Conservation (phyloP, 2,888 invertebrate species). For the Busseola fusca region DNA sequence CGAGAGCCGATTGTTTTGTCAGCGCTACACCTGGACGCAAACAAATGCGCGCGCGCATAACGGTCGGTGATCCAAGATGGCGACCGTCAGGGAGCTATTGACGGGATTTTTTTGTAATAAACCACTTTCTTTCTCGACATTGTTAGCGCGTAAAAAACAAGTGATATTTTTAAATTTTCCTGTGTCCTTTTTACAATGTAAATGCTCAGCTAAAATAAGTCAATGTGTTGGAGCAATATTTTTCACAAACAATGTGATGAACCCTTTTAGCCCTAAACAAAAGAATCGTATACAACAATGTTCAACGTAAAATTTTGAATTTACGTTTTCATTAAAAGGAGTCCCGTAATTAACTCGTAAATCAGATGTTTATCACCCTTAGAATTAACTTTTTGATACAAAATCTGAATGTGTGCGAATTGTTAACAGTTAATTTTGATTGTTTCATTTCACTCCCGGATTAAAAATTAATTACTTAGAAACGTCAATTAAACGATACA, state of each 20-base stretch:
- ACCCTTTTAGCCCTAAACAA: slow-evolving; percentile 48
- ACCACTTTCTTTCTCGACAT: slow-evolving; percentile 47
- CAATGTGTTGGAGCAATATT: slow-evolving; percentile 43
- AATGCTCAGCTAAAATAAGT: slow-evolving; percentile 12
- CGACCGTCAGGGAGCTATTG: slow-evolving; percentile 68
- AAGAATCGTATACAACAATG: slow-evolving; percentile 42
- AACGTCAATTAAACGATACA: slow-evolving; percentile 15
- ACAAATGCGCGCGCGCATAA: slow-evolving; percentile 82
- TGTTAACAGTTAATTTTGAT: slow-evolving; percentile 46
- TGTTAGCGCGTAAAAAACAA: slow-evolving; percentile 32
- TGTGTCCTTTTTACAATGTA: background rate
- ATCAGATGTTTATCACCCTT: slow-evolving; percentile 60
- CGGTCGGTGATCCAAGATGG: slow-evolving; percentile 80
- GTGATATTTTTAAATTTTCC: slow-evolving; percentile 4
- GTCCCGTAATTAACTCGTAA: slow-evolving; percentile 61
- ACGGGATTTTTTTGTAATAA: slow-evolving; percentile 62
- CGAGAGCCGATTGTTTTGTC: slow-evolving; percentile 88
- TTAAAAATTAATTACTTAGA: slow-evolving; percentile 33
- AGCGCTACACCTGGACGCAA: slow-evolving; percentile 87
- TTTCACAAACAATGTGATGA: slow-evolving; percentile 45
- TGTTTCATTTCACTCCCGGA: slow-evolving; percentile 34
- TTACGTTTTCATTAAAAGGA: slow-evolving; percentile 57
- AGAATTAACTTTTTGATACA: slow-evolving; percentile 54
- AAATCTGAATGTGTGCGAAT: slow-evolving; percentile 49
- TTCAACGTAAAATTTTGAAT: slow-evolving; percentile 49